Evolutionary conservation across 2,113 vertebrate species (phyloP).

Genomic region (Tyto alba): DNA sequence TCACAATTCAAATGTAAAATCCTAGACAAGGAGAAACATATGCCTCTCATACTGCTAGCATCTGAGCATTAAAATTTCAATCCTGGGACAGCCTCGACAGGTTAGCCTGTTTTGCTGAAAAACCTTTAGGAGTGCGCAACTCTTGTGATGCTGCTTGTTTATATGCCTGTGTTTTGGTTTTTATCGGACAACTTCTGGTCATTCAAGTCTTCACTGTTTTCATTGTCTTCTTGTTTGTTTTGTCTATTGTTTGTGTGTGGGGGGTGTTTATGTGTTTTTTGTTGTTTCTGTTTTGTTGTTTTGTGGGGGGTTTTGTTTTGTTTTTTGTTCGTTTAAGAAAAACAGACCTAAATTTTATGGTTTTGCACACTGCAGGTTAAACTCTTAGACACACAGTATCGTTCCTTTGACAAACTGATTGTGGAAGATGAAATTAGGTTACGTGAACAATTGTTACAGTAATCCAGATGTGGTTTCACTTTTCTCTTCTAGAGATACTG

Average conservation of each 20-base stretch:
- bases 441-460: not conserved
- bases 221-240: no score
- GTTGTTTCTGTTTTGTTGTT: no score
- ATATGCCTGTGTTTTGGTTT: not conserved
- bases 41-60: not conserved
- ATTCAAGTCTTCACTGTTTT: not conserved
- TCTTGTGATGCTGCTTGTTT: not conserved
- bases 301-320: no score
- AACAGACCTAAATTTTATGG: accelerated
- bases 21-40: not conserved
- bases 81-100: not conserved
- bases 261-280: no score
- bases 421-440: not conserved
- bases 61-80: not conserved
- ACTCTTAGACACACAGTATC: not conserved
- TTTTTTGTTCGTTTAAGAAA: not conserved
- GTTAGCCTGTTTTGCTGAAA: not conserved
- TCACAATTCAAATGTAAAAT: not conserved
- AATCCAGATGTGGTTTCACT: not conserved
- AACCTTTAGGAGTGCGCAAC: not conserved
- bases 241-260: no score
- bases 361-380: not conserved
- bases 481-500: not conserved
- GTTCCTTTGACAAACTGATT: not conserved
- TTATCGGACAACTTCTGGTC: not conserved